A percentile compares a stretch with the other conserved stretches of the same genome.
These are phyloP conservation scores for Lycodopsis pacificus DNA, from an alignment of 2,797 vertebrate species.

Conservation along the genomic window DNA sequence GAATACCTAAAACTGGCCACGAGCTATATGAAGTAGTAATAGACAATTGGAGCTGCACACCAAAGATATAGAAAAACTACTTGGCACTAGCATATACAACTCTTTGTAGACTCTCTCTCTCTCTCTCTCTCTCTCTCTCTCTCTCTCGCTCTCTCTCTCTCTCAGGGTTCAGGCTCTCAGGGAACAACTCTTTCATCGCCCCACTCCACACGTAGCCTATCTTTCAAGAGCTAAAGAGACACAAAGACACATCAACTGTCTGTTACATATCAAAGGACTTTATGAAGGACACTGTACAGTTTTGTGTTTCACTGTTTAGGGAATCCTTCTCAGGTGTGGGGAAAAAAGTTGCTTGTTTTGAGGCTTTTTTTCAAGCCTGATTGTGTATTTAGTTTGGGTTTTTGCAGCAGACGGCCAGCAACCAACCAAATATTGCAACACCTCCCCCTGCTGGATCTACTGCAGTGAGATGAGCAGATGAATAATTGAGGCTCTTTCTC, in stretches of 20 bases:
- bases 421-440: conserved; percentile 85
- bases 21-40: neutral
- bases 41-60: neutral
- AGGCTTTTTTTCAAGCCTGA: neutral
- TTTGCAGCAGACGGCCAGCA: conserved; percentile 46
- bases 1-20: neutral
- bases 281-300: neutral
- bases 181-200: conserved; percentile 36
- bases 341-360: conserved; percentile 7
- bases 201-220: neutral
- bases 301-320: conserved; percentile 4
- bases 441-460: conserved; percentile 90
- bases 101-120: neutral
- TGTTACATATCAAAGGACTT: conserved; percentile 3
- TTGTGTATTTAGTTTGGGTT: conserved; percentile 29
- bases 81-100: neutral
- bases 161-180: conserved; percentile 52
- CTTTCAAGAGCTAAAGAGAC: conserved; percentile 9
- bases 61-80: neutral
- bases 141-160: conserved; percentile 9
- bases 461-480: conserved; percentile 79
- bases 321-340: neutral
- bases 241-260: conserved; percentile 15
- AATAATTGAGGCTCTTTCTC: conserved; percentile 66
- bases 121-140: conserved; percentile 8